Conservation (phyloP, 2,888 invertebrate genomes). For the Sminthurinus aureus region DNA sequence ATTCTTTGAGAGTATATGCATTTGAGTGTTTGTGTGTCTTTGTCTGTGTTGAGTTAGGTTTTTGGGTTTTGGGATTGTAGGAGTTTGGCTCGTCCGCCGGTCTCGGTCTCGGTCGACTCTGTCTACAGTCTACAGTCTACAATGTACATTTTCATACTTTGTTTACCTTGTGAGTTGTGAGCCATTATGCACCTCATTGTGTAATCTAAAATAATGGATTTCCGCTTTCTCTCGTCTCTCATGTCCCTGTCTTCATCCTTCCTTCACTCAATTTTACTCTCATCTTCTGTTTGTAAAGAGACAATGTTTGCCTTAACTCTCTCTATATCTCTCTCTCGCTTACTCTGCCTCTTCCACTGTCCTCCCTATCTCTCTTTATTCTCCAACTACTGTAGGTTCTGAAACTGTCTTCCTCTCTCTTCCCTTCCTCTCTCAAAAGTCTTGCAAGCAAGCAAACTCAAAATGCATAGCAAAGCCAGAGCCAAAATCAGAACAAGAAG, state of each 20-base stretch:
- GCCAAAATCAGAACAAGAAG: neutral
- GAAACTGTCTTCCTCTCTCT: neutral
- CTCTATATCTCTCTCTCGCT: constrained; percentile 3
- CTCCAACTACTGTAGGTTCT: neutral
- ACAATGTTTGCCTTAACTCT: neutral
- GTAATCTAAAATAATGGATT: constrained; percentile 53
- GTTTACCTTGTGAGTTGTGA: constrained; percentile 20
- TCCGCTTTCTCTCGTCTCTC: constrained; percentile 43
- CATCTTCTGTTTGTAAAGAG: neutral
- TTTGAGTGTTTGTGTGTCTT: too few species aligned
- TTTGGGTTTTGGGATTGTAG: too few species aligned
- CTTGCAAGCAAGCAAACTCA: too few species aligned
- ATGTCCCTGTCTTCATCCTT: neutral
- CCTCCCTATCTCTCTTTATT: neutral
- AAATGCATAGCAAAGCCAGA: too few species aligned
- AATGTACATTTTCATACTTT: neutral
- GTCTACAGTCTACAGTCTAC: neutral
- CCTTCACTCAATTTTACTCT: neutral
- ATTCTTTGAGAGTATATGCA: too few species aligned
- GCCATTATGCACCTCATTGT: constrained; percentile 44
- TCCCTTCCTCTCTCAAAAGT: neutral
- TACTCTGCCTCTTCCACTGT: neutral
- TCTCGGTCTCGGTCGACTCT: neutral
- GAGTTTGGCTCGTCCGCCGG: too few species aligned
- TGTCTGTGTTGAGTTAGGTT: too few species aligned